Evolutionary conservation across 2,113 vertebrate species (phyloP), one percentile per base, ranked within the genome.

Genomic region (Muntiacus muntjak): DNA sequence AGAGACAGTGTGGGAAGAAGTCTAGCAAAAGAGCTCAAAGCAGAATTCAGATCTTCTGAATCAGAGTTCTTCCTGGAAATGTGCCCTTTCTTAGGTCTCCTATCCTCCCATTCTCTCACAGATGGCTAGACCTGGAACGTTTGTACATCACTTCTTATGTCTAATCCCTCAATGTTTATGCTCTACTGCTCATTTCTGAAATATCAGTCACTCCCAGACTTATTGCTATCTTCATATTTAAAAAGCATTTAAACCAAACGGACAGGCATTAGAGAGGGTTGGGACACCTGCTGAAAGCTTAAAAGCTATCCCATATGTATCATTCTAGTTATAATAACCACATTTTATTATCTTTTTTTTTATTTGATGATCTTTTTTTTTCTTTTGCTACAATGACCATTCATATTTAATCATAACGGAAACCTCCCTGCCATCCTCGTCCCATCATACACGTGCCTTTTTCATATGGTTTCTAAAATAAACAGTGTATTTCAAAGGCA

Each of bases 391-490:
- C 36, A 79, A 0, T 0, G 93, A 82, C 81, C 76, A 50, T 50
- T 97, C 54, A 5, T 0, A 0, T 45, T 92, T 97, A 96, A 97
- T 94, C 94, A 92, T n/a, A 94, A 88, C 78, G 67, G 36, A 52
- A 93, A 40, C 19, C 36, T 95, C 91, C 74, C 96, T 97, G 62
- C 55, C n/a, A 74, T 43, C 13, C 50, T 33, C 76, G 14, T 76
- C 57, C 14, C 91, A 47, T 85, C 92, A 97, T 7, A 74, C 0
- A 82, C 6, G 12, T 19, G 5, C 2, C 1, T 62, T 92, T 98
- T 97, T 95, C 95, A 94, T 83, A 91, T 0, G 0, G 87, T 98
- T 97, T 94, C 64, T 55, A 97, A 93, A 96, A 98, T 97, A 98
- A 98, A 98, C 97, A 98, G 93, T 1, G 47, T 55, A 11, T 86